Percentiles rank a stretch among this genome's conserved stretches.
Evolutionary conservation across 1,140 invertebrate genomes (phyloP).

Genomic region (Thaumatotibia leucotreta): DNA sequence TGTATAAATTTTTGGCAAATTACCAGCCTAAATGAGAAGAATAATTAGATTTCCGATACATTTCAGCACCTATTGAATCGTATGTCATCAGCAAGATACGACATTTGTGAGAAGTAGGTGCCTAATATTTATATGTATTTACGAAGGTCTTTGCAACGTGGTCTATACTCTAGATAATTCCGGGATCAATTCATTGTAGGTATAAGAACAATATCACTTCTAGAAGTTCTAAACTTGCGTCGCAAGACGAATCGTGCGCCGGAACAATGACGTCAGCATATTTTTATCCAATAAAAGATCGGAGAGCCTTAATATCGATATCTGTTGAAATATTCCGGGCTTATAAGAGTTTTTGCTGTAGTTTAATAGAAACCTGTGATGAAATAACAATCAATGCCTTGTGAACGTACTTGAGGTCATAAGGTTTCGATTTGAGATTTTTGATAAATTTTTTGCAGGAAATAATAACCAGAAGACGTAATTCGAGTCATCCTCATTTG

Average conservation of each 20-base stretch:
- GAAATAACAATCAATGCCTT: neutral
- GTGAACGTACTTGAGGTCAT: neutral
- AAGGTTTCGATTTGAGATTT: neutral
- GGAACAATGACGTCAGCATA: slow-evolving; percentile 51
- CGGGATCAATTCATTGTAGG: too few relatives aligned
- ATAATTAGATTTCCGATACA: too few relatives aligned
- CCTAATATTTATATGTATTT: too few relatives aligned
- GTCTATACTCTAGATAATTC: too few relatives aligned
- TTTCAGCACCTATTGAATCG: too few relatives aligned
- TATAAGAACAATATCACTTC: too few relatives aligned
- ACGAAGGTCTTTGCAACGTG: too few relatives aligned
- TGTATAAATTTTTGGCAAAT: too few relatives aligned
- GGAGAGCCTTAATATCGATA: slow-evolving; percentile 49
- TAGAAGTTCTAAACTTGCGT: neutral
- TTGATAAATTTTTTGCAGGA: neutral
- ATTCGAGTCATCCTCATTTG: neutral
- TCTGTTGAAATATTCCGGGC: slow-evolving; percentile 49
- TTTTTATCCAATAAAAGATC: slow-evolving; percentile 48
- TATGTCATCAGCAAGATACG: too few relatives aligned
- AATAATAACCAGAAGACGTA: neutral
- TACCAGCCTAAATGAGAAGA: too few relatives aligned
- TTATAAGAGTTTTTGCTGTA: slow-evolving; percentile 32
- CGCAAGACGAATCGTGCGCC: slow-evolving; percentile 21
- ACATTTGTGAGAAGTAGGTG: too few relatives aligned
- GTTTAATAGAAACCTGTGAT: neutral